Percentiles rank a stretch among this genome's conserved stretches.
phyloP scores from a whole-genome alignment of 1,140 invertebrate species.

The Neomicropteryx cornuta region DNA sequence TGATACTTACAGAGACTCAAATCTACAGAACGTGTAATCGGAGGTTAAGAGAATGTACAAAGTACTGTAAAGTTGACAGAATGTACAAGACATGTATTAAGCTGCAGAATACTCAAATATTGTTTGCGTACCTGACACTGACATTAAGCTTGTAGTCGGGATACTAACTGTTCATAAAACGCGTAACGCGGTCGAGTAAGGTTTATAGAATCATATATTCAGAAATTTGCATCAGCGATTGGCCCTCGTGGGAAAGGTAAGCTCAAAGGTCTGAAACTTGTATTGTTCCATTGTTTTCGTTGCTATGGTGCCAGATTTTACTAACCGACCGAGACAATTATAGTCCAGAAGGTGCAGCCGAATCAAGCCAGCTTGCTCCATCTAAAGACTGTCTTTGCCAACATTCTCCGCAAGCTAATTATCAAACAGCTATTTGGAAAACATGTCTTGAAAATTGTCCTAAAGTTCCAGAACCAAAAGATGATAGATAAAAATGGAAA shows the following conservation, averaged over 20 bases:
- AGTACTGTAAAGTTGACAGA: background rate
- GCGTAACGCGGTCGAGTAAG: background rate
- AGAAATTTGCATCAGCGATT: background rate
- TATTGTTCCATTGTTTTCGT: background rate
- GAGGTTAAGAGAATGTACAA: background rate
- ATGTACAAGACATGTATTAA: background rate
- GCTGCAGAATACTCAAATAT: background rate
- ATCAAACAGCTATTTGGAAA: background rate
- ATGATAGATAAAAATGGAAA: background rate
- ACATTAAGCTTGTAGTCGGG: background rate
- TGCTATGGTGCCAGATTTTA: background rate
- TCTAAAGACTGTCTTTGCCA: background rate
- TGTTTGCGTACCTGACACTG: background rate
- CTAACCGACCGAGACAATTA: background rate
- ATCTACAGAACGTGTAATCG: background rate
- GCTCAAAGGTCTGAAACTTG: background rate
- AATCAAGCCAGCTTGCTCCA: background rate
- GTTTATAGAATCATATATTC: background rate
- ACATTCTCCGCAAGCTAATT: background rate
- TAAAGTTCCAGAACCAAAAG: background rate
- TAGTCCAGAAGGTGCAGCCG: background rate
- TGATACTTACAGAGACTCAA: background rate
- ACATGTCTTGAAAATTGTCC: background rate
- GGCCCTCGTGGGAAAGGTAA: background rate
- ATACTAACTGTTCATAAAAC: background rate